Base-by-base conservation (phyloP, 2,797 vertebrate genomes). In the Myotis daubentonii region DNA sequence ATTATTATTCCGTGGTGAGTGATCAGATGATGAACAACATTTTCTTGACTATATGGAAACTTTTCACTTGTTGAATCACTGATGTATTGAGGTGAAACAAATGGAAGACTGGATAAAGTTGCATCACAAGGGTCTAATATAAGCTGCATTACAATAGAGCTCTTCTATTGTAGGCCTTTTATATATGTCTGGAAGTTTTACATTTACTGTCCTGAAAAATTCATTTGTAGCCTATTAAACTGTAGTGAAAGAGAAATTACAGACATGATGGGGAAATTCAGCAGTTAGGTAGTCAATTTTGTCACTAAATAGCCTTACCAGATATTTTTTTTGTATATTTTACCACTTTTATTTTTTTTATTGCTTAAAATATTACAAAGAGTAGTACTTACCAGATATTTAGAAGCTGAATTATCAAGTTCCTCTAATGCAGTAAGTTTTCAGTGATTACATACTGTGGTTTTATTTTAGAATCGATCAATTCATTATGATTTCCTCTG, bases 1-100 rank as follows among this genome's bases (percentile, higher is more conserved):
- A 99, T 98, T 99, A 99, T 98, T 99, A 99, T 97, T 98, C 97
- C 86, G 99, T 99, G 99, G 99, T 99, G 98, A 99, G 99, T 97
- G 89, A 94, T 96, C 10, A 93, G n/a, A 89, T 94, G 71, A 91
- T 85, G 75, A 94, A 85, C 30, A 74, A 90, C 79, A 47, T 44
- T 66, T 79, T 94, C 44, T 92, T 91, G 60, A 93, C 28, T 44
- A 3, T 33, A 4, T 91, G 82, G 70, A 87, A 89, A 8, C 17
- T 80, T 84, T 84, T 92, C 8, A 60, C 16, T 70, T 70, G 23
- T 92, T 65, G 47, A 91, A 84, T 25, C 72, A 84, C 38, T 30
- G 49, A 87, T 94, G 30, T 84, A 11, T 92, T 28, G 16, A 80
- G 83, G 80, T 51, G 15, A 80, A 41, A 25, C 33, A 92, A 68